A percentile compares a stretch with the other conserved stretches of the same genome.
Evolutionary conservation across 2,797 vertebrate genomes (phyloP).

Genomic region (Anabas testudineus): DNA sequence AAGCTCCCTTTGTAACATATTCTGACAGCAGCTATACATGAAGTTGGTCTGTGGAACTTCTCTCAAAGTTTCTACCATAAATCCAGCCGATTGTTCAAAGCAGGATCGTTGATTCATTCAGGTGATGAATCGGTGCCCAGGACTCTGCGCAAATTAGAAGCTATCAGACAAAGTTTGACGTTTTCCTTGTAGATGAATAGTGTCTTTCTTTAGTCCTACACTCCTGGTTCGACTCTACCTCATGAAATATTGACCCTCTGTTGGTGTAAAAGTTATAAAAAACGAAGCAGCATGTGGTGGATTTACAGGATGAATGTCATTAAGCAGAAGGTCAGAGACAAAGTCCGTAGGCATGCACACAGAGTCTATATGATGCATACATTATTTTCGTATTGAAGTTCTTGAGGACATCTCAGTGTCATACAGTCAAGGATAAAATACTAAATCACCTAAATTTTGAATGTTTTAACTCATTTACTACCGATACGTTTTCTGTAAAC

Average conservation of each 20-base stretch:
- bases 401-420: background rate
- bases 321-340: slow-evolving; percentile 24
- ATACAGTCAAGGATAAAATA: background rate
- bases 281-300: background rate
- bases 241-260: background rate
- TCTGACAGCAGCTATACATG: too few species aligned
- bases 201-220: too few species aligned
- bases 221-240: background rate
- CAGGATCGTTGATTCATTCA: too few species aligned
- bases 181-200: too few species aligned
- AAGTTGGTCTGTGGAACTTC: too few species aligned
- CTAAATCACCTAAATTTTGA: background rate
- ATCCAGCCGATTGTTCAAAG: too few species aligned
- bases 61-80: too few species aligned
- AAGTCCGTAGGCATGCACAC: background rate
- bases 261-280: background rate
- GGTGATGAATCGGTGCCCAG: too few species aligned
- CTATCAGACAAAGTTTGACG: too few species aligned
- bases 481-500: background rate
- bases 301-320: background rate
- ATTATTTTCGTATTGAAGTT: slow-evolving; percentile 8
- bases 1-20: too few species aligned
- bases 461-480: background rate
- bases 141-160: too few species aligned
- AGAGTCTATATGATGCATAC: background rate